phyloP scores from a whole-genome alignment of 1,140 invertebrate genomes.

The Eriosoma lanigerum region DNA sequence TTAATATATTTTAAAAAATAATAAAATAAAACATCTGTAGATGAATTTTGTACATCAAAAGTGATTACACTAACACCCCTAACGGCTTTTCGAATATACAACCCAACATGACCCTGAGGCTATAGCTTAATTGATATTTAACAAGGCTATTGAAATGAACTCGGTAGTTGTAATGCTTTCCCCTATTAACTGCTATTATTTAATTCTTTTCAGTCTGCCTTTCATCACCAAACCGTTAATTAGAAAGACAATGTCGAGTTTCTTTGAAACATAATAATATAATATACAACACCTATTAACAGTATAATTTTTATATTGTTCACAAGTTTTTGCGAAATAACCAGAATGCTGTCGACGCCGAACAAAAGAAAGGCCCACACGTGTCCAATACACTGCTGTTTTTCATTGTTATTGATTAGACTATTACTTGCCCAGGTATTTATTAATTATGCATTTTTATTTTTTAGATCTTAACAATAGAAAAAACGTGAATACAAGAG shows the following conservation, averaged over 20 bases:
- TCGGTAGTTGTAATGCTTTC: not conserved
- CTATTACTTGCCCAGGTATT: conserved; percentile 29
- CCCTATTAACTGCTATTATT: not conserved
- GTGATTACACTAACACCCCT: not conserved
- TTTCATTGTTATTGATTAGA: conserved; percentile 41
- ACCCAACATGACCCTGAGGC: not conserved
- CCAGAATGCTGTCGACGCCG: not conserved
- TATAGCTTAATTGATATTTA: conserved; percentile 22
- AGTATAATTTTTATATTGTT: conserved; percentile 38
- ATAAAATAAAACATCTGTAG: not conserved
- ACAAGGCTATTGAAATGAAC: conserved; percentile 11
- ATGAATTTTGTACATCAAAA: not conserved
- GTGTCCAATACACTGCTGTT: conserved; percentile 13
- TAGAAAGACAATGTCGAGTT: conserved; percentile 28
- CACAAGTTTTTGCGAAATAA: conserved; percentile 30
- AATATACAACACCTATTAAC: conserved; percentile 19
- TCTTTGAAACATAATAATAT: conserved; percentile 4
- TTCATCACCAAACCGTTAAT: not conserved
- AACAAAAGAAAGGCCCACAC: conserved; percentile 46
- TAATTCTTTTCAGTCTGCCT: not conserved
- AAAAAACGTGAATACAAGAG: not conserved
- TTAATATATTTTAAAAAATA: too few relatives aligned
- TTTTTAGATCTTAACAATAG: conserved; percentile 8
- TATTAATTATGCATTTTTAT: conserved; percentile 23
- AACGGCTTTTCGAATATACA: not conserved